Base-by-base conservation (phyloP, 2,113 vertebrate genomes). In the Spheniscus mendiculus region DNA sequence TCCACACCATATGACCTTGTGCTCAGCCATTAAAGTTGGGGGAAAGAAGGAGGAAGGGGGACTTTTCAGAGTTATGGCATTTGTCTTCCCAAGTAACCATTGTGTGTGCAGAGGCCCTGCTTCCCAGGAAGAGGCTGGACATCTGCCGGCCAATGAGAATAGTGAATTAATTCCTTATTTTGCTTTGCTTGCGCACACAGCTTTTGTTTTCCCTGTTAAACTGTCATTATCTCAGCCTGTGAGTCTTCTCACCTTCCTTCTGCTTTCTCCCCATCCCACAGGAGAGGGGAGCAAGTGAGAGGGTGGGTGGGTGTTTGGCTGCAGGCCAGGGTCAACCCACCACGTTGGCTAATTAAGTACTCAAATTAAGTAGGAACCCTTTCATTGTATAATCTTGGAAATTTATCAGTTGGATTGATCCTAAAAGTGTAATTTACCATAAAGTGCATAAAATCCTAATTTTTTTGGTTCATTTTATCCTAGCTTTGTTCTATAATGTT, bases 241-340 rank as follows among this genome's bases (percentile, higher is more conserved):
- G 14, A 59, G 38, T 69, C 36, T 69, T 79, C 56, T 94, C 50
- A 29, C 26, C 26, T 76, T 88, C 61, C 15, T 82, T 70, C 15
- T 78, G 10, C 47, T 83, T 87, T 83, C 52, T 80, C 1, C 1
- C 26, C 0, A 0, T 86, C 19, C 22, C 25, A 20, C 1, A 0
- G 40, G 66, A 69, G 32, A 69, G 18, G 21, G 13, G 15, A 87
- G 14, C 5, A 3, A 82, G 34, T 1, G 12, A 42, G 15, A 15
- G 6, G 8, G n/a, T 73, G 63, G 9, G 5, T 69, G 36, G 4
- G 30, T 74, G 27, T 67, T 79, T 67, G 70, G 29, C 52, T 79
- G 21, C 44, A 25, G 42, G 21, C 26, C 69, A 69, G 15, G 21
- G 30, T 40, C 44, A 92, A 10, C 45, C 59, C 25, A 42, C 25